Evolutionary conservation across 2,113 vertebrate species (phyloP).

Genomic region (Austrofundulus limnaeus): DNA sequence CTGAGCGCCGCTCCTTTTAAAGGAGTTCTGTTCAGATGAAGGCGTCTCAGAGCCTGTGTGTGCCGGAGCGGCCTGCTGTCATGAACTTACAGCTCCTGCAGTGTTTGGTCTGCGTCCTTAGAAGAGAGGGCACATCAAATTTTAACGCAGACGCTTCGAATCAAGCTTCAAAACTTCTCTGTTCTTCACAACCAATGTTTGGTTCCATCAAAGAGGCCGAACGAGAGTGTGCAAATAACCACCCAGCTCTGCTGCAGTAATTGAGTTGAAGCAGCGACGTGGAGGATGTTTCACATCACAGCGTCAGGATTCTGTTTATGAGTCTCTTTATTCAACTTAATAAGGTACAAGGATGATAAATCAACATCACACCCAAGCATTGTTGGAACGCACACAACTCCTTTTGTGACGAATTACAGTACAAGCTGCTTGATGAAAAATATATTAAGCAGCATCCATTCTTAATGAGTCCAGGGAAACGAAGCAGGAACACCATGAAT

Average conservation of each 20-base stretch:
- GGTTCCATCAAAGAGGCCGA: constrained; percentile 10
- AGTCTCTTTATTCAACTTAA: constrained; percentile 39
- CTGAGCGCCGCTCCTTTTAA: constrained; percentile 28
- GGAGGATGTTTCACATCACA: constrained; percentile 25
- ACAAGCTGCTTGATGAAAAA: constrained; percentile 50
- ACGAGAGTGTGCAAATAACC: neutral
- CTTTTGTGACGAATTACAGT: constrained; percentile 31
- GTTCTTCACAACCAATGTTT: neutral
- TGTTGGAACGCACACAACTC: constrained; percentile 15
- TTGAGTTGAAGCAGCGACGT: constrained; percentile 16
- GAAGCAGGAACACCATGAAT: neutral
- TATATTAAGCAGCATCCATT: constrained; percentile 46
- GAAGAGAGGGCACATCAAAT: constrained; percentile 20
- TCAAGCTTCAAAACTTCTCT: constrained; percentile 8
- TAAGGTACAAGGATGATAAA: constrained; percentile 44
- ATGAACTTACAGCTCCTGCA: neutral
- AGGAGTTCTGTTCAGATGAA: constrained; percentile 26
- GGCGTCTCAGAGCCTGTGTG: neutral
- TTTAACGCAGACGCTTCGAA: constrained; percentile 32
- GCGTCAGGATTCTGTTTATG: constrained; percentile 21
- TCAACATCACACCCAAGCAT: constrained; percentile 22
- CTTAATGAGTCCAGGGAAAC: constrained; percentile 42
- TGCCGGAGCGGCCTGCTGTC: neutral
- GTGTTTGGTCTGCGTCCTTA: constrained; percentile 17
- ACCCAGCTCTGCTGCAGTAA: constrained; percentile 5